phyloP scores from a whole-genome alignment of 1,140 invertebrate genomes.

The Littorina saxatilis region DNA sequence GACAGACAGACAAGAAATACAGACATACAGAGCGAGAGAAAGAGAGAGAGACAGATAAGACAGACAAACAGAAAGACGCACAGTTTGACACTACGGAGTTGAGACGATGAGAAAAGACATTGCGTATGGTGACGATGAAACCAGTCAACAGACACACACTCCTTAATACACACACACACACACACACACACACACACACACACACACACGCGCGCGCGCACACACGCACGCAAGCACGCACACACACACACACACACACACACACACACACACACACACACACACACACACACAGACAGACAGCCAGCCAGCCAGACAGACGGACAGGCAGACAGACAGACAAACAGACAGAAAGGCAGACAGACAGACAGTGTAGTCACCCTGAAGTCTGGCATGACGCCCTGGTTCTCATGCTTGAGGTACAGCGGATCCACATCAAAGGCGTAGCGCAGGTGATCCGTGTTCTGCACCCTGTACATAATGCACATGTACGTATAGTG shows the following conservation, averaged over 20 bases:
- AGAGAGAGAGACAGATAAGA: too few species aligned
- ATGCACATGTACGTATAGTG: too few species aligned
- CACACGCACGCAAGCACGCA: not conserved
- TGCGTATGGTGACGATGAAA: too few species aligned
- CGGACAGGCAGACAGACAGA: not conserved
- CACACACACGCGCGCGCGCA: too few species aligned
- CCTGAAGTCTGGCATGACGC: constrained; percentile 77
- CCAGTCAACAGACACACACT: too few species aligned
- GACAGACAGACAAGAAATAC: too few species aligned
- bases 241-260: constrained; percentile 5
- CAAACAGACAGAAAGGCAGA: not conserved
- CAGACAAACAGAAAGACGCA: too few species aligned
- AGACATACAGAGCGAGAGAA: too few species aligned
- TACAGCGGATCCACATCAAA: constrained; percentile 98
- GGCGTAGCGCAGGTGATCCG: constrained; percentile 79
- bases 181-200: too few species aligned
- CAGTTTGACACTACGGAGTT: too few species aligned
- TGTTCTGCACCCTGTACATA: constrained; percentile 78
- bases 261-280: not conserved
- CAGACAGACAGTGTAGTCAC: constrained; percentile 66
- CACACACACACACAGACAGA: constrained; percentile 8
- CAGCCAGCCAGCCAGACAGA: not conserved
- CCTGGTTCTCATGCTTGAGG: constrained; percentile 76
- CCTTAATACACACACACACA: too few species aligned
- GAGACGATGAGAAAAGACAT: too few species aligned